Evolutionary conservation across 2,113 vertebrate genomes (phyloP), one percentile per base, ranked within the genome.

Genomic region (Sisor rabdophorus): DNA sequence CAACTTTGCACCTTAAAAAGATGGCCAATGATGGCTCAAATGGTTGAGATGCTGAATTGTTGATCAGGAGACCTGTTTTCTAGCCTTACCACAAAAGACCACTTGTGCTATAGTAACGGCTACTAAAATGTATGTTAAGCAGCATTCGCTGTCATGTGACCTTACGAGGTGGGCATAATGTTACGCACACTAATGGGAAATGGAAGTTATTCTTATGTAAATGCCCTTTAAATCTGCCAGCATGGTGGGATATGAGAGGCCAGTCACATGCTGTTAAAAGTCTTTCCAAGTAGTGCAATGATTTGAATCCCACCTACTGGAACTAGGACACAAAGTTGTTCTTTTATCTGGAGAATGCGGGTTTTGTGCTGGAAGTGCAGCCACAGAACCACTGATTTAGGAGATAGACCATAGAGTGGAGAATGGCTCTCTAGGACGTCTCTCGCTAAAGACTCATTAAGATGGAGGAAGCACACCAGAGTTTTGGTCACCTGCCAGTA

Each of bases 301-400:
- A 52, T 76, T 64, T 74, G 58, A 80, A 77, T 52, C 53, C 82
- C 54, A 74, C 79, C 82, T 81, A 59, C 70, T 79, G 74, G 74
- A 67, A 81, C 73, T 79, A 28, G 73, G 63, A 73, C 79, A 73
- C 79, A 81, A 70, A 71, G 80, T 69, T 71, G 73, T 30, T 44
- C 82, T 83, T 79, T 79, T 73, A 78, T 71, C 75, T 65, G 63
- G 36, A 71, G 73, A 80, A 61, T 54, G 75, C 60, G 32, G n/a
- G 77, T 54, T 71, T 76, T 82, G 76, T 81, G 73, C 77, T 69
- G 64, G 58, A 71, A 59, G 80, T 71, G 65, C 75, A 73, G 77
- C 81, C 73, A 67, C 70, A 67, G 20, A 68, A 76, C 50, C 55
- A 52, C 75, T 78, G 72, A 58, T 71, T 26, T 73, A 24, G 40